phyloP scores from a whole-genome alignment of 2,888 invertebrate species.

The Sminthurides aquaticus region DNA sequence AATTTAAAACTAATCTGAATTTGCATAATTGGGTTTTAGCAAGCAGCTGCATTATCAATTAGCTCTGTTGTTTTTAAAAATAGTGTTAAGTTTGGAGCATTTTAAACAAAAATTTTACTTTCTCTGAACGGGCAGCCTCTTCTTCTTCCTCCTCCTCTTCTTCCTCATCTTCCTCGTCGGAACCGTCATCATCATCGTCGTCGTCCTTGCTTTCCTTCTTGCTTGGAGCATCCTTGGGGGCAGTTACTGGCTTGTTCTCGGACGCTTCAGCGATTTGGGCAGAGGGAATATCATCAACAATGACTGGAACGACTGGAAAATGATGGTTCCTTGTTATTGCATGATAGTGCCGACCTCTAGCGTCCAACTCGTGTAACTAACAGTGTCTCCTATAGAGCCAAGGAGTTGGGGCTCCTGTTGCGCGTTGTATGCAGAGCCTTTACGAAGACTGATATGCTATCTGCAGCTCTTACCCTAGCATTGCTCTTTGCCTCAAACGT shows the following conservation, averaged over 20 bases:
- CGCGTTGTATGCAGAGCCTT: no score
- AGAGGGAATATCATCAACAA: conserved; percentile 18
- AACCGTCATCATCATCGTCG: conserved; percentile 39
- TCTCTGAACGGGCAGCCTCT: conserved; percentile 39
- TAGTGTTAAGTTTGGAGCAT: no score
- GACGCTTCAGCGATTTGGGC: conserved; percentile 7
- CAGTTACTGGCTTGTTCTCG: conserved; percentile 16
- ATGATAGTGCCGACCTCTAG: not conserved
- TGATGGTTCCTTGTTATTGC: not conserved
- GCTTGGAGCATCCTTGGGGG: conserved; percentile 25
- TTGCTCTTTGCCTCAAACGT: no score
- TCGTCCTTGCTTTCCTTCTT: conserved; percentile 40
- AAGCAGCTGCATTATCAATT: no score
- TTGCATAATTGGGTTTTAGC: no score
- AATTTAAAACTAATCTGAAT: no score
- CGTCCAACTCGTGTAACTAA: no score
- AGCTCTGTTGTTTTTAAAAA: not conserved
- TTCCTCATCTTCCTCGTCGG: conserved; percentile 32
- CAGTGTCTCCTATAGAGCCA: no score
- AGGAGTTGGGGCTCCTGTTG: no score
- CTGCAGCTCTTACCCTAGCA: no score
- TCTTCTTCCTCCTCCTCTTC: conserved; percentile 42
- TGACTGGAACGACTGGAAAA: conserved; percentile 24
- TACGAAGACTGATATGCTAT: no score
- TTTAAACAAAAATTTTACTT: conserved; percentile 27